phyloP scores from a whole-genome alignment of 2,113 vertebrate species.

The Pyxicephalus adspersus region DNA sequence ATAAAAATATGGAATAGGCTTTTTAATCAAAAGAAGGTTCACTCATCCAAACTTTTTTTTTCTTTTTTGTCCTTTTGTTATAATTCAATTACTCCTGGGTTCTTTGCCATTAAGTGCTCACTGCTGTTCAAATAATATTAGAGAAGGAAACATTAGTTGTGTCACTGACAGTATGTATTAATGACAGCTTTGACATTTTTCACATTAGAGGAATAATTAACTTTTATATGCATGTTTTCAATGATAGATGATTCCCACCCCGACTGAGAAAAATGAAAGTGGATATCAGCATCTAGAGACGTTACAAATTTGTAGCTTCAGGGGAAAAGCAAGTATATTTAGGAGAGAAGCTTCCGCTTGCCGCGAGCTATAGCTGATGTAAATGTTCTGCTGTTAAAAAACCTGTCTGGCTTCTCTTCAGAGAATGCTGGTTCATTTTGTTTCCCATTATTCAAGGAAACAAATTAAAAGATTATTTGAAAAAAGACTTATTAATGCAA shows the following conservation, averaged over 20 bases:
- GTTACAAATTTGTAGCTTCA: not conserved
- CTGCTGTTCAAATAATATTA: not conserved
- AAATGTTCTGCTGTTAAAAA: slow-evolving; percentile 1
- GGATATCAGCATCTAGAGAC: slow-evolving; percentile 3
- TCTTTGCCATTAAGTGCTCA: not conserved
- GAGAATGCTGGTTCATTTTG: not conserved
- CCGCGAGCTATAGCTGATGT: slow-evolving; percentile 5
- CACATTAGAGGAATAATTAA: slow-evolving; percentile 42
- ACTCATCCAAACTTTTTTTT: too few species aligned
- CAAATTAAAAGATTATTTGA: not conserved
- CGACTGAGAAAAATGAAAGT: not conserved
- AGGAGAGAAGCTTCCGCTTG: not conserved
- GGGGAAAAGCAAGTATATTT: slow-evolving; percentile 1
- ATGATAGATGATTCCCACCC: slow-evolving; percentile 5
- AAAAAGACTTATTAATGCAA: too few species aligned
- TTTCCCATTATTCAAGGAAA: not conserved
- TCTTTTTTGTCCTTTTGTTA: not conserved
- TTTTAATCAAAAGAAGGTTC: too few species aligned
- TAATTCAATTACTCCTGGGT: not conserved
- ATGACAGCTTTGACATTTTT: slow-evolving; percentile 27
- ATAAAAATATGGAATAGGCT: too few species aligned
- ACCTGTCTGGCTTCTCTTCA: not conserved
- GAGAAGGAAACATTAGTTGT: not conserved
- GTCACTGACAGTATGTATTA: slow-evolving; percentile 10
- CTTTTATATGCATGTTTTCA: slow-evolving; percentile 31